Base-by-base conservation (phyloP, 2,797 vertebrate genomes). In the Molossus alvarezi region DNA sequence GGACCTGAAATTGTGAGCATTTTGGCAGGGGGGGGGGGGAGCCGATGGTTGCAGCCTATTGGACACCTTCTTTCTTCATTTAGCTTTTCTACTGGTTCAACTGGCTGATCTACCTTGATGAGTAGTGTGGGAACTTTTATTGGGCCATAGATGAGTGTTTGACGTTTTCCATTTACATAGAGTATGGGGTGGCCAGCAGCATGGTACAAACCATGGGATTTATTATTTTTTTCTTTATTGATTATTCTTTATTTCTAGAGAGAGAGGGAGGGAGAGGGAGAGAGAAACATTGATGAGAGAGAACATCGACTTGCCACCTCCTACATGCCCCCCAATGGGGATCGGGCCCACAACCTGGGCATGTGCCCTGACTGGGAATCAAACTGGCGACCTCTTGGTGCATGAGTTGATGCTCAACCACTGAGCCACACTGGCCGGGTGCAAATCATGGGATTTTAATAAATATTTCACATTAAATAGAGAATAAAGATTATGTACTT, bases 111-210 rank as follows among this genome's bases (percentile, higher is more conserved):
- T 64, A 27, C 79, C 60, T 97, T 92, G 93, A 4, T 90, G 90
- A 75, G 7, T 76, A 57, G 20, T 77, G 9, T 25, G 76, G 20
- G 62, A n/a, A 45, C 58, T 92, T 95, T 96, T 94, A 95, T 37
- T 60, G 55, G 95, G n/a, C 27, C 64, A 77, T 75, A 76, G 92
- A 79, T 41, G 88, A 57, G 67, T 53, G 13, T 29, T 58, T 92
- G 95, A 98, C 96, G 97, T 96, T 97, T 95, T 53, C 81, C 95
- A 71, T 96, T 97, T 93, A 76, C 4, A 95, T 91, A 96, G 97
- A 98, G 96, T 67, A 97, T 93, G 37, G 91, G 5, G 76, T 98
- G 94, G 94, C 96, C 86, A 88, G 85, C 97, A 96, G 51, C 82
- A 94, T 93, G 77, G 96, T 94, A 62, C 62, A 95, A 96, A 97